Percentiles rank a stretch among this genome's conserved stretches.
Evolutionary conservation across 2,113 vertebrate genomes (phyloP).

Genomic region (Clarias batrachus): DNA sequence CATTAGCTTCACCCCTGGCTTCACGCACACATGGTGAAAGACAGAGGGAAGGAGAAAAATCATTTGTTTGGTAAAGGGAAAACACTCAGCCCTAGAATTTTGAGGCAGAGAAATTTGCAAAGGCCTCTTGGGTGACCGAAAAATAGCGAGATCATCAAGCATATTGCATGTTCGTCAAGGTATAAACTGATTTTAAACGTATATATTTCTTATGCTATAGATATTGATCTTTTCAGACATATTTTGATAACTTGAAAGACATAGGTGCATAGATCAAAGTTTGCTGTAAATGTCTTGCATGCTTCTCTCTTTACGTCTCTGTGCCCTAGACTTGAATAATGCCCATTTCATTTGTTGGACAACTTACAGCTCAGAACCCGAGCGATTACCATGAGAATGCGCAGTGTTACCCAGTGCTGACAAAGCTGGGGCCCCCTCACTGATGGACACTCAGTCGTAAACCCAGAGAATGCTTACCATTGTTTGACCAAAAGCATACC

Average conservation of each 20-base stretch:
- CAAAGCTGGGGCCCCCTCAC: constrained; percentile 87
- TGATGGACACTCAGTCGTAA: constrained; percentile 95
- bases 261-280: constrained; percentile 51
- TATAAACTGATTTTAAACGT: neutral
- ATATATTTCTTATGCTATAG: neutral
- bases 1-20: constrained; percentile 52
- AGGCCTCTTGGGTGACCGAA: neutral
- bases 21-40: constrained; percentile 36
- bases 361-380: constrained; percentile 87
- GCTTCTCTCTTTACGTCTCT: constrained; percentile 62
- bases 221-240: neutral
- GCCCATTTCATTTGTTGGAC: constrained; percentile 94
- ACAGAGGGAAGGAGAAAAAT: constrained; percentile 42
- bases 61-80: constrained; percentile 2
- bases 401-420: constrained; percentile 87
- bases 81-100: constrained; percentile 6
- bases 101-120: neutral
- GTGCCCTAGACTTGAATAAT: constrained; percentile 84
- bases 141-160: neutral
- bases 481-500: constrained; percentile 78
- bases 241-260: constrained; percentile 10
- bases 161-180: neutral
- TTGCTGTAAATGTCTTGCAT: constrained; percentile 70
- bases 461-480: constrained; percentile 91
- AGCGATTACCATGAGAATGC: constrained; percentile 95